Conservation (phyloP, 2,113 vertebrate genomes). For the Bujurquina vittata region DNA sequence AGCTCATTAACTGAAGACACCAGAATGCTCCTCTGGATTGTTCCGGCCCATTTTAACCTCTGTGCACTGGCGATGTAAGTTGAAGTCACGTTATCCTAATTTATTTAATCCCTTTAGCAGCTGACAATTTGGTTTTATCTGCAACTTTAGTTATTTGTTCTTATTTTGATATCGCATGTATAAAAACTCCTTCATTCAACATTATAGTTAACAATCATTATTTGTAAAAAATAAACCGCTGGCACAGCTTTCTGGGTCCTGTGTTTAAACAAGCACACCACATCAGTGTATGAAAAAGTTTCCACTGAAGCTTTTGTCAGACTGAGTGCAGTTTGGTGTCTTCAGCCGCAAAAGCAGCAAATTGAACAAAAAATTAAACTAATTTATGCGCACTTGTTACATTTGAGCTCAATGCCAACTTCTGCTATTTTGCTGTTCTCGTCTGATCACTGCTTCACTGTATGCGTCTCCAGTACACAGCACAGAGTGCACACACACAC, state of each 20-base stretch:
- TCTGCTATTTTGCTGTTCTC: background rate
- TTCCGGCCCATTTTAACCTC: too few species aligned
- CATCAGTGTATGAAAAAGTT: background rate
- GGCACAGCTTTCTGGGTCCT: background rate
- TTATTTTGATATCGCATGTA: too few species aligned
- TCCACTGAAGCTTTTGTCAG: background rate
- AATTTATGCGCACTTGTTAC: background rate
- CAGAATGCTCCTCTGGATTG: too few species aligned
- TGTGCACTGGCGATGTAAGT: too few species aligned
- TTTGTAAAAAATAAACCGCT: background rate
- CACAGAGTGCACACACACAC: background rate
- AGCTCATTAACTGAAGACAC: too few species aligned
- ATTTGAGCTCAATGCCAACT: background rate
- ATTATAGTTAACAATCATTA: background rate
- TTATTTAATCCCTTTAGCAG: too few species aligned
- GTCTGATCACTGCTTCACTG: background rate
- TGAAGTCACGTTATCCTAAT: too few species aligned
- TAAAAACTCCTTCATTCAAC: too few species aligned
- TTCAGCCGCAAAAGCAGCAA: background rate
- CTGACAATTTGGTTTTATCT: too few species aligned
- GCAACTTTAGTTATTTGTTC: too few species aligned
- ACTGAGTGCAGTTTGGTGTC: background rate
- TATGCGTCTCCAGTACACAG: background rate
- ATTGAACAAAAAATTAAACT: accelerated
- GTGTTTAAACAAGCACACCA: background rate